These are phyloP conservation scores for Embidobia sp. DNA, from an alignment of 2,888 invertebrate species.

Conservation along the genomic window DNA sequence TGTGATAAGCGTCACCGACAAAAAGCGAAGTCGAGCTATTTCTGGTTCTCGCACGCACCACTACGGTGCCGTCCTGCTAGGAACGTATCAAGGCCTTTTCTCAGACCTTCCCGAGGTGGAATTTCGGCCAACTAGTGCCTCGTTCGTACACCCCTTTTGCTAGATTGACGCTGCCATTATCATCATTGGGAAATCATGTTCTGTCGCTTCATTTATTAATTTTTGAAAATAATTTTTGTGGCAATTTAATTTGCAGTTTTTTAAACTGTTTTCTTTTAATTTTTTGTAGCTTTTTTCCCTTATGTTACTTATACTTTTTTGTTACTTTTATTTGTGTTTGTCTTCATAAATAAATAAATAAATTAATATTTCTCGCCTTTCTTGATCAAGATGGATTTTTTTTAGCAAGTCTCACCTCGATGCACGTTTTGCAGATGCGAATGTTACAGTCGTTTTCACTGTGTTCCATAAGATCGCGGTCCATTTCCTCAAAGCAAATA, in stretches of 20 bases:
- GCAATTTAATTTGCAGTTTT: no score
- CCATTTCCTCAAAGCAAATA: conserved; percentile 85
- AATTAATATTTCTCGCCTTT: no score
- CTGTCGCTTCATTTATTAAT: background rate
- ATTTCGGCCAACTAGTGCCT: conserved; percentile 83
- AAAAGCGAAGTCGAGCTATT: conserved; percentile 83
- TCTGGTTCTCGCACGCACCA: conserved; percentile 89
- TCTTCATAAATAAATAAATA: background rate
- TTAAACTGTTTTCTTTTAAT: no score
- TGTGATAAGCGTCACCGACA: conserved; percentile 83
- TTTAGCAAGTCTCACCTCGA: conserved; percentile 81
- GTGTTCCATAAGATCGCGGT: conserved; percentile 83
- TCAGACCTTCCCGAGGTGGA: conserved; percentile 92
- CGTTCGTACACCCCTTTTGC: conserved; percentile 87
- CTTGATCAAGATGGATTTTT: no score
- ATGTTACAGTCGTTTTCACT: conserved; percentile 83
- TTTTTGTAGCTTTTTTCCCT: no score
- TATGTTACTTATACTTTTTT: no score
- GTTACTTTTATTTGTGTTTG: no score
- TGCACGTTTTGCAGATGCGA: conserved; percentile 83
- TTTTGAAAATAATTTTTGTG: background rate
- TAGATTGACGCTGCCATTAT: conserved; percentile 87
- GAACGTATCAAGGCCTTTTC: conserved; percentile 85
- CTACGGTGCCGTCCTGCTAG: conserved; percentile 87
- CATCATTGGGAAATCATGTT: conserved; percentile 75